Evolutionary conservation across 2,797 vertebrate species (phyloP).

Genomic region (Hapalemur alaotrensis): DNA sequence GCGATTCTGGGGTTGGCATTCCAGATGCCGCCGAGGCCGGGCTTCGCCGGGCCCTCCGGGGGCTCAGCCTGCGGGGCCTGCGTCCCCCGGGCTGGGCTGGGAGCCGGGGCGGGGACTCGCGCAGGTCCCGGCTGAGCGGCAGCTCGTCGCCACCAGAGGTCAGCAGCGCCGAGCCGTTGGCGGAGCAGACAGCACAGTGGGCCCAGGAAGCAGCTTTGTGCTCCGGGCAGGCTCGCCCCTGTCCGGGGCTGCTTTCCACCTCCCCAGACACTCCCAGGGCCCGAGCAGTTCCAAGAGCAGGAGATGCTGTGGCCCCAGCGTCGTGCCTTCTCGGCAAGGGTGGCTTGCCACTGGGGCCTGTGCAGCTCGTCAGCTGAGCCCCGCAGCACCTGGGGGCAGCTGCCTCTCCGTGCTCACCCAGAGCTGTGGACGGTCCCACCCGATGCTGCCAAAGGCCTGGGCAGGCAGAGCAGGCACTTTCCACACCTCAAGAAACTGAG

Average conservation of each 20-base stretch:
- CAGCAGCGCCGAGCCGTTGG: slow-evolving; percentile 17
- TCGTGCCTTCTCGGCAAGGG: neutral
- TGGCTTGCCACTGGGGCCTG: neutral
- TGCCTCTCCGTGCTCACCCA: rapidly evolving
- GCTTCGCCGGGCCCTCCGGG: neutral
- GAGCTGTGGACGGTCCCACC: neutral
- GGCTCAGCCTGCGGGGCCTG: neutral
- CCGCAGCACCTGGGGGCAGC: rapidly evolving
- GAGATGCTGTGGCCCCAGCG: neutral
- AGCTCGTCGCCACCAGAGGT: slow-evolving; percentile 50
- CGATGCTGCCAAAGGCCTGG: neutral
- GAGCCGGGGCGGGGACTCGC: rapidly evolving
- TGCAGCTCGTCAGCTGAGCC: rapidly evolving
- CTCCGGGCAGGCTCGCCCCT: rapidly evolving
- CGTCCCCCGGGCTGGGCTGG: no score
- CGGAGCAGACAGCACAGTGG: rapidly evolving
- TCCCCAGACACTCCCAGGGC: neutral
- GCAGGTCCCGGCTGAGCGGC: neutral
- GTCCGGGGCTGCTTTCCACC: neutral
- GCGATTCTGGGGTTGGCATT: neutral
- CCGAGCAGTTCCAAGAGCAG: rapidly evolving
- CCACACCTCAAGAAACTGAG: neutral
- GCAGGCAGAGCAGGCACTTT: neutral
- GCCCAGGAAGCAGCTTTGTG: neutral
- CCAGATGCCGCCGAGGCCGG: neutral